Conservation (phyloP, 2,888 invertebrate species). For the Cerastis rubricosa region DNA sequence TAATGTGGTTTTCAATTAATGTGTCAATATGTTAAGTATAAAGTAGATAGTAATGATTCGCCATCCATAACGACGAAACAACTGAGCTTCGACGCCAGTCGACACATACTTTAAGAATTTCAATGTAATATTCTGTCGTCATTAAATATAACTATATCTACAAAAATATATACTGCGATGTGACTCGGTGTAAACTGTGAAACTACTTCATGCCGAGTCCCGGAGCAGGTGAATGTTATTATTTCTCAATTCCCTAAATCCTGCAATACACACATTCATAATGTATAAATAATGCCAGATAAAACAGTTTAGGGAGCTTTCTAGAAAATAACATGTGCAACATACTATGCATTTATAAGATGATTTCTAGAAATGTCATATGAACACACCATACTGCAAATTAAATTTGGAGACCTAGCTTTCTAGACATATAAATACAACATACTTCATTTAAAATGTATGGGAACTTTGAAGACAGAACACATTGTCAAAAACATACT, state of each 20-base stretch:
- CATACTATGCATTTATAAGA: not conserved
- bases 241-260: constrained; percentile 13
- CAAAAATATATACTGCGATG: constrained; percentile 69
- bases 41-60: constrained; percentile 83
- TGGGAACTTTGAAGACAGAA: not conserved
- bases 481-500: not conserved
- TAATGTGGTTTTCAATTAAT: constrained; percentile 85
- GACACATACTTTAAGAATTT: constrained; percentile 83
- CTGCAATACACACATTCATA: not conserved
- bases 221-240: constrained; percentile 52
- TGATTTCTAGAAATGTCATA: not conserved
- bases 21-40: constrained; percentile 85
- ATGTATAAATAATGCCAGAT: not conserved
- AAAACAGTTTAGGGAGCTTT: not conserved
- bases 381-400: not conserved
- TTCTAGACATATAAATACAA: not conserved
- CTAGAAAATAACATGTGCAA: not conserved
- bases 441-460: not conserved
- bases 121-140: constrained; percentile 87
- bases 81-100: constrained; percentile 81
- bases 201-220: constrained; percentile 45
- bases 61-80: constrained; percentile 82
- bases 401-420: not conserved
- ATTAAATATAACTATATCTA: constrained; percentile 85
- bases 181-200: constrained; percentile 60